Evolutionary conservation across 1,140 invertebrate genomes (phyloP).

Genomic region (Agraylea sexmaculata): DNA sequence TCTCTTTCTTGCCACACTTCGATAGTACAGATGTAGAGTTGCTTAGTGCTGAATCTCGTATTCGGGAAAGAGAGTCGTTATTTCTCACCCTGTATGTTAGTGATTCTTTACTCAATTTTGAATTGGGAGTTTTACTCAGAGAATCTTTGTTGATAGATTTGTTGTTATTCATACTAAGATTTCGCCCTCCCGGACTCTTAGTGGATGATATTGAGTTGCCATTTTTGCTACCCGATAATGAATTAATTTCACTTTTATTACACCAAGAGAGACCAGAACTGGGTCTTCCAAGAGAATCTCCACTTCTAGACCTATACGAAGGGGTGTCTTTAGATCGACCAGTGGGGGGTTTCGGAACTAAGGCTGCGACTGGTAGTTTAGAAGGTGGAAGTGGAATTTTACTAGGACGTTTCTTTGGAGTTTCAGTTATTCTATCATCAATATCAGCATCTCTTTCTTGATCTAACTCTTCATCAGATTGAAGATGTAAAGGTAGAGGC

Average conservation of each 20-base stretch:
- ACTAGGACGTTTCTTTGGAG: slow-evolving; percentile 48
- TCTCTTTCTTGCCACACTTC: slow-evolving; percentile 17
- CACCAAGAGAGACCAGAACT: slow-evolving; percentile 38
- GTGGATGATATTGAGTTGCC: slow-evolving; percentile 24
- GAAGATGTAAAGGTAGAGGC: slow-evolving; percentile 39
- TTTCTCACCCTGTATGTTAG: slow-evolving; percentile 42
- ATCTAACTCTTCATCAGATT: slow-evolving; percentile 42
- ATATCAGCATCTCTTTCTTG: slow-evolving; percentile 34
- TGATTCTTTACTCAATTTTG: slow-evolving; percentile 47
- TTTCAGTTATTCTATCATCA: slow-evolving; percentile 31
- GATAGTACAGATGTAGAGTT: slow-evolving; percentile 14
- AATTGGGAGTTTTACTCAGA: slow-evolving; percentile 30
- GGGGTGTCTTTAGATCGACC: slow-evolving; percentile 23
- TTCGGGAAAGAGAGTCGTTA: slow-evolving; percentile 38
- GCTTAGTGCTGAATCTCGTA: slow-evolving; percentile 17
- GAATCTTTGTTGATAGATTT: slow-evolving; percentile 28
- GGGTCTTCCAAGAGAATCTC: slow-evolving; percentile 35
- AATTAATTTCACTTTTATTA: slow-evolving; percentile 27
- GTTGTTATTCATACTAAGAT: slow-evolving; percentile 14
- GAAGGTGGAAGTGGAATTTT: slow-evolving; percentile 55
- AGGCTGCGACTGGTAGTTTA: slow-evolving; percentile 29
- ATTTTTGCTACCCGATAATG: slow-evolving; percentile 24
- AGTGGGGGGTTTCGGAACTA: slow-evolving; percentile 46
- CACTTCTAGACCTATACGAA: slow-evolving; percentile 31
- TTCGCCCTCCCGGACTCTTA: slow-evolving; percentile 23